phyloP scores from a whole-genome alignment of 2,797 vertebrate species.

The Danionella dracula region DNA sequence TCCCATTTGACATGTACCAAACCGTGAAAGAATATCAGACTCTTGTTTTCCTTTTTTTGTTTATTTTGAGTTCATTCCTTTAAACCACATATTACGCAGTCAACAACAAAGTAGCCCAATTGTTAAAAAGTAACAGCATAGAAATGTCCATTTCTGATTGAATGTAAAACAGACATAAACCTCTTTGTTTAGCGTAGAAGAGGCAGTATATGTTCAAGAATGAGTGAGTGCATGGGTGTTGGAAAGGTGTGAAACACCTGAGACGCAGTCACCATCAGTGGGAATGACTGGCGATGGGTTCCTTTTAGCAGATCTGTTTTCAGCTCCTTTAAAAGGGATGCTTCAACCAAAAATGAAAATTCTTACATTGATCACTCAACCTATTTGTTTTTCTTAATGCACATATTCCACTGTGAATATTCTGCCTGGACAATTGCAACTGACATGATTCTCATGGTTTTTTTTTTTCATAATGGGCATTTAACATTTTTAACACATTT shows the following conservation, averaged over 20 bases:
- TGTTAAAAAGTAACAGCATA: conserved; percentile 71
- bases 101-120: conserved; percentile 59
- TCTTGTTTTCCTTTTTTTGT: conserved; percentile 45
- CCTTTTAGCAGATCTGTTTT: conserved; percentile 44
- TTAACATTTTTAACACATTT: no score
- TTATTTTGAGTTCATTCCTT: conserved; percentile 54
- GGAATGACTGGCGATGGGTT: conserved; percentile 55
- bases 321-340: no score
- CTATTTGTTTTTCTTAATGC: no score
- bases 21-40: not conserved
- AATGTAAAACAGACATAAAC: conserved; percentile 55
- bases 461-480: no score
- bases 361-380: no score
- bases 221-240: conserved; percentile 39
- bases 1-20: no score
- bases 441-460: no score
- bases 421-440: no score
- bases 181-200: conserved; percentile 50
- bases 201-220: conserved; percentile 53
- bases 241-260: conserved; percentile 58
- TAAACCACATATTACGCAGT: conserved; percentile 41
- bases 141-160: conserved; percentile 58
- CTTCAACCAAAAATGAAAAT: no score
- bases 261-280: conserved; percentile 58
- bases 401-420: no score